Base-by-base conservation (phyloP, 2,113 vertebrate species). In the Erythrolamprus reginae region DNA sequence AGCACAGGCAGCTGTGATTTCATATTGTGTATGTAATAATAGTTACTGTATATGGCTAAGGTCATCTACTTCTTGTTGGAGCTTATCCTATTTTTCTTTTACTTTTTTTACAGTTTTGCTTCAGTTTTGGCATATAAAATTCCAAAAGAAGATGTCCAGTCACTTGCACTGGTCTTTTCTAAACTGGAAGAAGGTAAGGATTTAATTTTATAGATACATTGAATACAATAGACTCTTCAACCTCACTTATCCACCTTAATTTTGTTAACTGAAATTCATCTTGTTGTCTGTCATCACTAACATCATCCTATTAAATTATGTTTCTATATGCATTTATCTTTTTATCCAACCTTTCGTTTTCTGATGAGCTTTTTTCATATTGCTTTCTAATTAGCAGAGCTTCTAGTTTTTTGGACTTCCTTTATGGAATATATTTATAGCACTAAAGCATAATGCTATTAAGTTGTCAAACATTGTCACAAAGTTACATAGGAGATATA, bases 71-170 rank as follows among this genome's bases (percentile, higher is more conserved):
- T 4, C 28, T 33, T 90, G 6, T 61, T n/a, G 33, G 21, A 24
- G 38, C 51, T 38, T 50, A 28, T 70, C 3, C 10, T 50, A 70
- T 91, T 1, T 58, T 48, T 86, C 82, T 5, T 1, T 58, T 48
- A 84, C 82, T 5, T 48, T 48, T 84, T 26, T 97, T 97, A 53
- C 94, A 98, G 97, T 90, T 97, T 98, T 95, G 95, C 97, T 87
- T 97, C 97, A 47, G 94, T 98, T 95, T 92, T 99, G 98, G 98
- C 98, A 0, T 99, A 98, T 93, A 99, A 99, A 96, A 97, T 99
- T 90, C 99, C 99, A 89, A 99, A 97, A 94, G 98, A 98, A 95
- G 98, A 99, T 42, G 98, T 99, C 3, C 97, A 97, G 26, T 99
- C 98, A 0, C 98, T 99, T 91, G 96, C 99, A 88, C 96, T 97